Base-by-base conservation (phyloP, 2,888 invertebrate species). In the Leptarthrus brevirostris region DNA sequence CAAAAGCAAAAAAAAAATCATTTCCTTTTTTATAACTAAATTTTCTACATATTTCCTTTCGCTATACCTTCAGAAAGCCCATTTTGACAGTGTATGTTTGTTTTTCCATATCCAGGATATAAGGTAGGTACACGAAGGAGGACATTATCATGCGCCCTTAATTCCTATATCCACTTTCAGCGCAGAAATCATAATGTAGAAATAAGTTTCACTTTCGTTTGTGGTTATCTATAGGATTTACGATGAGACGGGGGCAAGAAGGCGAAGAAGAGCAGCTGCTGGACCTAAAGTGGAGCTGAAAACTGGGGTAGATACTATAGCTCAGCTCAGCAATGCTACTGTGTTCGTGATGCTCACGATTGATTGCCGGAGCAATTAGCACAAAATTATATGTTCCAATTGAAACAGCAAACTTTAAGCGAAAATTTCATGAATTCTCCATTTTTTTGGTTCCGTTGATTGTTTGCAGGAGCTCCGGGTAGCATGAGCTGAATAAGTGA, bases 111-210 rank as follows among this genome's bases (percentile, higher is more conserved):
- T 44, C 49, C 16, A 26, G 36, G 30, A 34, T 24, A 34, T 10
- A 44, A 14, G 6, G 49, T 16, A 24, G 64, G 64, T 24, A 61
- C 58, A 36, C 14, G 34, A 36, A 36, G 22, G 22, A 69, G 54
- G 56, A 72, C 72, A 72, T 72, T 72, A 72, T 72, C 72, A 72
- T 72, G 72, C 72, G 72, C 72, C 47, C 72, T 72, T 72, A 56
- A 72, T 58, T 40, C 56, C 40, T 40, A 52, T 69, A 69, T 52
- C 69, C 69, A 69, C 52, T 69, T 69, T 69, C 69, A 69, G 52
- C 69, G 52, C 34, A 69, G 69, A 69, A 52, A 69, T 69, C 49
- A 69, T 52, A 69, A 69, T 69, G 69, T 22, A 69, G 69, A 30
- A 69, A 69, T 26, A 69, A 69, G 69, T 69, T 69, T 69, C 69